Conservation (phyloP, 1,140 invertebrate species). For the Paraescarpia echinospica region DNA sequence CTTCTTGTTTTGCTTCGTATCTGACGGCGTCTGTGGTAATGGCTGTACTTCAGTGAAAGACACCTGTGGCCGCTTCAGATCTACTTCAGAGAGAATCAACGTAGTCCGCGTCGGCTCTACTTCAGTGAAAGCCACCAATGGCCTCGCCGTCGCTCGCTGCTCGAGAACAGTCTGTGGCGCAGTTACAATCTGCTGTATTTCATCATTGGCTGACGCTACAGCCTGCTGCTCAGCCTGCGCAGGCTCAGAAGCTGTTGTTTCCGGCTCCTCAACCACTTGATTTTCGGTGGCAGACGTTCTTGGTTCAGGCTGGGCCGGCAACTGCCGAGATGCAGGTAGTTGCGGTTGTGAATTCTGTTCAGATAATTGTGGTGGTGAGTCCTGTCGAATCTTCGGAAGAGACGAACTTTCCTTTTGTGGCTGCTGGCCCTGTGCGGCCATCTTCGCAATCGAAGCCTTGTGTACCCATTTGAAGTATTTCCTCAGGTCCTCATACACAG, state of each 20-base stretch:
- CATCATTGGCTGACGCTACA: neutral
- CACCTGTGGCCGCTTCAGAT: neutral
- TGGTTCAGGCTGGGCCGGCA: neutral
- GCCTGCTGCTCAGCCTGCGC: neutral
- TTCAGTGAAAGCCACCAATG: neutral
- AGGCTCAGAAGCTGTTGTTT: neutral
- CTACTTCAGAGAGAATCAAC: neutral
- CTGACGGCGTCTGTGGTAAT: neutral
- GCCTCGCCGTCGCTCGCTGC: neutral
- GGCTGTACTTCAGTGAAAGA: neutral
- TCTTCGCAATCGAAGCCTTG: neutral
- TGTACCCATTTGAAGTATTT: neutral
- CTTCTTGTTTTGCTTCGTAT: neutral
- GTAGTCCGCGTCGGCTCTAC: neutral
- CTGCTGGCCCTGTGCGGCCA: neutral
- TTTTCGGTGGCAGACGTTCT: neutral
- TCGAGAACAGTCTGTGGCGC: neutral
- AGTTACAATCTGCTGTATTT: too few relatives aligned
- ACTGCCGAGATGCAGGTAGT: neutral
- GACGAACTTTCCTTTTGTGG: neutral
- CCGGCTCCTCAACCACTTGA: too few relatives aligned
- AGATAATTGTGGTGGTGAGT: neutral
- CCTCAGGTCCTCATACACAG: neutral
- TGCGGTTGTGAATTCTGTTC: neutral
- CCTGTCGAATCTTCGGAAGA: neutral